Evolutionary conservation across 2,888 invertebrate genomes (phyloP).

Genomic region (Eustalomyia histrio): DNA sequence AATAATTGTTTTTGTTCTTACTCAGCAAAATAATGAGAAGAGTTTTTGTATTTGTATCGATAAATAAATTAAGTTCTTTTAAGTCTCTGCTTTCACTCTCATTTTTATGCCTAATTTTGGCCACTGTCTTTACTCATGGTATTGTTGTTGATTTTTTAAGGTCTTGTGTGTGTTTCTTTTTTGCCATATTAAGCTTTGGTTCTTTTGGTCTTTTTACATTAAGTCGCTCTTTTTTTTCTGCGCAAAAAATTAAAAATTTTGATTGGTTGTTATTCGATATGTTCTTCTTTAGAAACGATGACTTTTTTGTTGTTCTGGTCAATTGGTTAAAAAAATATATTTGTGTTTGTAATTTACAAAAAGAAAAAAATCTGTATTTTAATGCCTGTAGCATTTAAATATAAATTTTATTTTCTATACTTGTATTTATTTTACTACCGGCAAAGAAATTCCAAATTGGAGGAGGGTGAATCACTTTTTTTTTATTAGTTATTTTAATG

Average conservation of each 20-base stretch:
- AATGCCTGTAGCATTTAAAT: constrained; percentile 26
- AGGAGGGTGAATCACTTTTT: constrained; percentile 44
- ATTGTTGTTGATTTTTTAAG: not conserved
- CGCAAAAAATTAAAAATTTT: not conserved
- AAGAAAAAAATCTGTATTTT: constrained; percentile 9
- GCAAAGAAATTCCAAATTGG: not conserved
- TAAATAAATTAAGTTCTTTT: not conserved
- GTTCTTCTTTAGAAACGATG: not conserved
- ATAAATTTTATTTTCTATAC: constrained; percentile 17
- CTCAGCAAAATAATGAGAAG: too few relatives aligned
- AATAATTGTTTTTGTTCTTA: too few relatives aligned
- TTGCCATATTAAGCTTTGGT: not conserved
- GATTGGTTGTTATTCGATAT: not conserved
- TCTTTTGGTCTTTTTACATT: not conserved
- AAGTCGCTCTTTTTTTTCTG: not conserved
- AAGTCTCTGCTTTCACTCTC: not conserved
- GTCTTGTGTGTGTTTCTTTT: not conserved
- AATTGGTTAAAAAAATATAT: constrained; percentile 28
- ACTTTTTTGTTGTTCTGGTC: constrained; percentile 21
- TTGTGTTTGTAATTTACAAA: constrained; percentile 31
- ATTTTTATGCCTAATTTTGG: not conserved
- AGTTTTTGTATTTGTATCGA: too few relatives aligned
- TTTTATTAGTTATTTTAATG: constrained; percentile 24
- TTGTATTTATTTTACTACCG: constrained; percentile 35
- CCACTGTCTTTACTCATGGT: not conserved